Percentiles rank a stretch among this genome's conserved stretches.
Conservation (phyloP, 1,140 invertebrate genomes). For the Pentalonia nigronervosa region DNA sequence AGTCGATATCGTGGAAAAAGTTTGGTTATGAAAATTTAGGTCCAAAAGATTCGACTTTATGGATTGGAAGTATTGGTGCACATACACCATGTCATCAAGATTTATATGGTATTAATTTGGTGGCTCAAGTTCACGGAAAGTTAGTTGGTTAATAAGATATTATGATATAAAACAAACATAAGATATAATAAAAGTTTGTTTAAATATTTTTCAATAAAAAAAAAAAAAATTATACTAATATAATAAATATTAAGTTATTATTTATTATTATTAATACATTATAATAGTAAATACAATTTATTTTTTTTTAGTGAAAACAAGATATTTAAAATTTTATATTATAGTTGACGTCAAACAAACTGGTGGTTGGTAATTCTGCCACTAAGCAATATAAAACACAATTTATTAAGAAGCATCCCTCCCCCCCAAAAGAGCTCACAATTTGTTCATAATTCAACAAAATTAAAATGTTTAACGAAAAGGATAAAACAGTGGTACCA, state of each 20-base stretch:
- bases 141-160: slow-evolving; percentile 49
- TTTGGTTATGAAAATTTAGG: slow-evolving; percentile 79
- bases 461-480: neutral
- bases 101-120: slow-evolving; percentile 92
- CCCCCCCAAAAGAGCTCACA: too few relatives aligned
- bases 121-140: slow-evolving; percentile 88
- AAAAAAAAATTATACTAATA: neutral
- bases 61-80: slow-evolving; percentile 87
- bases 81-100: slow-evolving; percentile 95
- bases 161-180: neutral
- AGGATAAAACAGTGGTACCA: neutral
- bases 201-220: neutral
- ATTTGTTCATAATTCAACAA: neutral
- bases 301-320: neutral
- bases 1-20: slow-evolving; percentile 76
- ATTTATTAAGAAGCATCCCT: neutral
- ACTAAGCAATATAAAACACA: neutral
- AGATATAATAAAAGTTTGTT: neutral
- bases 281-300: neutral
- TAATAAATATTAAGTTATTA: neutral
- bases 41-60: slow-evolving; percentile 80
- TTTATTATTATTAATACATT: neutral
- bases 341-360: neutral
- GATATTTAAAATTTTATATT: neutral
- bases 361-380: neutral